Evolutionary conservation across 2,888 invertebrate species (phyloP).

Genomic region (Xanthia icteritia): DNA sequence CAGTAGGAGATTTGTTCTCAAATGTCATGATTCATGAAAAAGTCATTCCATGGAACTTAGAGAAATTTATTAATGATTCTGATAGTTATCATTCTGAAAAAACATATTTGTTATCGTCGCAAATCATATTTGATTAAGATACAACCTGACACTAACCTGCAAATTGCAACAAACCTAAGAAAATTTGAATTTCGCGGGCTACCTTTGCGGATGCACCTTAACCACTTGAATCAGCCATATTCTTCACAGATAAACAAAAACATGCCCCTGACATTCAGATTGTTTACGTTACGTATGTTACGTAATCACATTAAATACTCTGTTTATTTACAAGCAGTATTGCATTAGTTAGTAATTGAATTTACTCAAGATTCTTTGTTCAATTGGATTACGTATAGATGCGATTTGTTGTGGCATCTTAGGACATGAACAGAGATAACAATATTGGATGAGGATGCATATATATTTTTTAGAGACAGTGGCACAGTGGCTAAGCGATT

Average conservation of each 20-base stretch:
- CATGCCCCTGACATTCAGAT: constrained; percentile 14
- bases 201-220: too few species aligned
- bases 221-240: not conserved
- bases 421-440: not conserved
- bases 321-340: constrained; percentile 53
- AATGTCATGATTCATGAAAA: too few species aligned
- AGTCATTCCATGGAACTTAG: too few species aligned
- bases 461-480: not conserved
- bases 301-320: constrained; percentile 56
- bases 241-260: not conserved
- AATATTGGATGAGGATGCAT: not conserved
- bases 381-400: constrained; percentile 57
- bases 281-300: constrained; percentile 4
- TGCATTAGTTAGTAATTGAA: constrained; percentile 62
- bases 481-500: not conserved
- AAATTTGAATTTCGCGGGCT: too few species aligned
- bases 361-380: constrained; percentile 59
- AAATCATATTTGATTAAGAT: too few species aligned
- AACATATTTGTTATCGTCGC: too few species aligned
- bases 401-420: constrained; percentile 42
- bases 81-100: too few species aligned
- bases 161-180: too few species aligned
- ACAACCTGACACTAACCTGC: too few species aligned
- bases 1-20: too few species aligned
- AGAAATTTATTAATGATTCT: too few species aligned